Conservation (phyloP, 2,113 vertebrate species). For the Halichoeres trimaculatus region DNA sequence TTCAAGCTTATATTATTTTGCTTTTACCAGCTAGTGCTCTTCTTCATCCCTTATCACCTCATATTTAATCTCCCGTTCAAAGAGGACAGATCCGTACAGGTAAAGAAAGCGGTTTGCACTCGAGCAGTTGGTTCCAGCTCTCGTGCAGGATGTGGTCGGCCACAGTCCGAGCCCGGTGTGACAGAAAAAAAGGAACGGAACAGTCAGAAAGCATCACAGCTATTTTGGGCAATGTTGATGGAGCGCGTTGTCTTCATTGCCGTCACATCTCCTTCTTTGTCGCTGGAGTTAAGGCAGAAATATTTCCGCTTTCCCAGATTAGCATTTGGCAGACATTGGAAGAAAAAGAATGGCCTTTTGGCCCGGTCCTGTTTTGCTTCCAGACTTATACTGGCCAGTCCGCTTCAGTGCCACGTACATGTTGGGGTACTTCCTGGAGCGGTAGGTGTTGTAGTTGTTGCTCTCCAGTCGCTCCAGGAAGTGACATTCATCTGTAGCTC, state of each 20-base stretch:
- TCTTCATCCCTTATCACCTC: no score
- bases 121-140: constrained; percentile 8
- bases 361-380: constrained; percentile 92
- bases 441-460: constrained; percentile 99
- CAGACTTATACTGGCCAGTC: constrained; percentile 95
- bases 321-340: constrained; percentile 94
- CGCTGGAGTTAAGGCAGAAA: not conserved
- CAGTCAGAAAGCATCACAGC: constrained; percentile 62
- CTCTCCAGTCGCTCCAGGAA: constrained; percentile 95
- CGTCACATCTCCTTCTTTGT: constrained; percentile 54
- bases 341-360: constrained; percentile 99
- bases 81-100: not conserved
- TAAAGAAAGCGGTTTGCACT: not conserved
- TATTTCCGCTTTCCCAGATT: constrained; percentile 60
- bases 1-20: not conserved
- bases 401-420: constrained; percentile 98
- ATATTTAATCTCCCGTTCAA: not conserved
- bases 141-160: not conserved
- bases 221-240: constrained; percentile 50
- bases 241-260: constrained; percentile 45
- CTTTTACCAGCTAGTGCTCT: not conserved
- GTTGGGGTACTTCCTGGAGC: constrained; percentile 92
- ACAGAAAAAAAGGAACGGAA: constrained; percentile 29
- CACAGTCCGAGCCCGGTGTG: constrained; percentile 23
- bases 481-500: constrained; percentile 95